Conservation (phyloP, 92 coral and sea anemone genomes). For the Zoanthus sansibaricus region DNA sequence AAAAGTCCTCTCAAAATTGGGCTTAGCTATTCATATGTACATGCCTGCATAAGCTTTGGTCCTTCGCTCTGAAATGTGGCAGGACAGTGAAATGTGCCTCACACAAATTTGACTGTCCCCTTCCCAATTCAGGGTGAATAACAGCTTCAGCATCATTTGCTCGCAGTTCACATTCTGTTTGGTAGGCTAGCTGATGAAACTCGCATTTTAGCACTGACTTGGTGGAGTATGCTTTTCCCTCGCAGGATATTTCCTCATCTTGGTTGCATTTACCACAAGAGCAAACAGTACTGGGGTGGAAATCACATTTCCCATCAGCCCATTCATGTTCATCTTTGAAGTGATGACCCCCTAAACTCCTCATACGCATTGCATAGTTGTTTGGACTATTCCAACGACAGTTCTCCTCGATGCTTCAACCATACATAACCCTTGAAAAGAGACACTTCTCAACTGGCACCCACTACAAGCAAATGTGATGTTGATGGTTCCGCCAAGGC, state of each 20-base stretch:
- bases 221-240: not conserved
- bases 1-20: too few relatives aligned
- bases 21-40: not conserved
- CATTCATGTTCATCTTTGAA: constrained; percentile 19
- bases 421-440: not conserved
- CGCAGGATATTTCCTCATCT: not conserved
- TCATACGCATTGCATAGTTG: constrained; percentile 51
- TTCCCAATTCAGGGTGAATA: constrained; percentile 9
- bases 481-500: not conserved
- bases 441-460: not conserved
- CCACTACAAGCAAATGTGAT: not conserved
- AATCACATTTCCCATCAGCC: constrained; percentile 24
- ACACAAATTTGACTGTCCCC: constrained; percentile 31
- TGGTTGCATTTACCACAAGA: not conserved
- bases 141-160: constrained; percentile 44
- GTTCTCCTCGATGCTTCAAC: not conserved
- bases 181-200: constrained; percentile 18
- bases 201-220: not conserved
- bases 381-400: not conserved
- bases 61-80: not conserved
- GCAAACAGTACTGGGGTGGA: not conserved
- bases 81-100: constrained; percentile 33
- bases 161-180: constrained; percentile 14
- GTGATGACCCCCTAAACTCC: constrained; percentile 34
- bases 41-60: not conserved